phyloP scores from a whole-genome alignment of 2,888 invertebrate genomes.

The Cataglyphis rosenhaueri region DNA sequence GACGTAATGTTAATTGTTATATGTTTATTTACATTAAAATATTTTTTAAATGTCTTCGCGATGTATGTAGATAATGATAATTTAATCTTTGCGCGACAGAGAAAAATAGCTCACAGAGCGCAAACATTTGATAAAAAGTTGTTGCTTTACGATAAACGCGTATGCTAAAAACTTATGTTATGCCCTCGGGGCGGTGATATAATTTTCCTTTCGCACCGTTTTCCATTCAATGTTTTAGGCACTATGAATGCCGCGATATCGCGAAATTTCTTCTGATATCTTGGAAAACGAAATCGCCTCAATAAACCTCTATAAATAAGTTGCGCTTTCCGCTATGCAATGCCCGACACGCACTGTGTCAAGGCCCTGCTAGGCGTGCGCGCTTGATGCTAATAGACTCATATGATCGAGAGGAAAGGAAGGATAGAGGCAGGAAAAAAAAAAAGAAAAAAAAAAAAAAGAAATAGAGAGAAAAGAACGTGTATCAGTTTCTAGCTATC shows the following conservation, averaged over 20 bases:
- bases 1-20: not conserved
- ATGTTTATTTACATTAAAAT: not conserved
- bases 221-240: not conserved
- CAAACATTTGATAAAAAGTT: constrained; percentile 11
- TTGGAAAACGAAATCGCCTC: constrained; percentile 70
- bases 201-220: not conserved
- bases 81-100: not conserved
- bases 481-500: constrained; percentile 60
- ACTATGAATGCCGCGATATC: not conserved
- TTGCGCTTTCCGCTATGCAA: constrained; percentile 85
- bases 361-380: constrained; percentile 80
- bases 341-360: constrained; percentile 84
- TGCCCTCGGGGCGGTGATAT: not conserved
- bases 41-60: not conserved
- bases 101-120: not conserved
- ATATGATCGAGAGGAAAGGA: constrained; percentile 47
- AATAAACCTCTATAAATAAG: constrained; percentile 84
- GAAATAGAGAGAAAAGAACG: constrained; percentile 26
- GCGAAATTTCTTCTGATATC: not conserved
- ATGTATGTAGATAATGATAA: not conserved
- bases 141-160: not conserved
- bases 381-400: constrained; percentile 82
- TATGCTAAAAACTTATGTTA: not conserved
- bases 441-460: constrained; percentile 36
- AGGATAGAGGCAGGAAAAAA: constrained; percentile 43